Evolutionary conservation across 2,888 invertebrate genomes (phyloP), one percentile per base, ranked within the genome.

Genomic region (Synanthedon formicaeformis): DNA sequence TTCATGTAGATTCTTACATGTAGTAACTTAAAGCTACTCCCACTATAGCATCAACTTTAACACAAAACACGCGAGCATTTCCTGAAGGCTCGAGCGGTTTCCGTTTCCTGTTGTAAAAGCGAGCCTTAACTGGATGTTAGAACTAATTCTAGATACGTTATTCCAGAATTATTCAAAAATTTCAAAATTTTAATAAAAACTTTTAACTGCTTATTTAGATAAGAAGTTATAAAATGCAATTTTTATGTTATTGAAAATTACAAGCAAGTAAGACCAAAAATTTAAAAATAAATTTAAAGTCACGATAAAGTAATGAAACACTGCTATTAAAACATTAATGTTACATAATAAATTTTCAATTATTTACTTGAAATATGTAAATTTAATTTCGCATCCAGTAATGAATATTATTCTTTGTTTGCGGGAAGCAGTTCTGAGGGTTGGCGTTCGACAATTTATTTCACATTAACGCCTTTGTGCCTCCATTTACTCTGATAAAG

Each of bases 1-100:
- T 54, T 51, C 13, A 18, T 50, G 51, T 41, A 13, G 48, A 51
- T 41, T 49, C 40, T 48, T 48, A 54, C 45, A 41, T 34, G 27
- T 34, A 34, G 27, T 34, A 34, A 34, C 27, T 34, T 34, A 34
- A 8, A 34, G 2, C 45, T 16, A 48, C 53, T 51, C 65, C 64
- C 68, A 57, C 60, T 78, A 67, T 69, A 66, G 59, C 62, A 59
- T 67, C 62, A 62, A 61, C 71, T 66, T 73, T 66, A 67, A 64
- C 59, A 67, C 68, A 71, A 75, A 81, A 82, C 86, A 84, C 86
- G 85, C 85, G 73, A 83, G 78, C 85, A 70, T 81, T 84, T 85
- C 86, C 85, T 81, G 82, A 71, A 84, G 78, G 80, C 79, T 78
- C 77, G 74, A 78, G 78, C 73, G 69, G 77, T 79, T 81, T 85